Conservation (phyloP, 1,140 invertebrate species). For the Aphaenogaster ashmeadi region DNA sequence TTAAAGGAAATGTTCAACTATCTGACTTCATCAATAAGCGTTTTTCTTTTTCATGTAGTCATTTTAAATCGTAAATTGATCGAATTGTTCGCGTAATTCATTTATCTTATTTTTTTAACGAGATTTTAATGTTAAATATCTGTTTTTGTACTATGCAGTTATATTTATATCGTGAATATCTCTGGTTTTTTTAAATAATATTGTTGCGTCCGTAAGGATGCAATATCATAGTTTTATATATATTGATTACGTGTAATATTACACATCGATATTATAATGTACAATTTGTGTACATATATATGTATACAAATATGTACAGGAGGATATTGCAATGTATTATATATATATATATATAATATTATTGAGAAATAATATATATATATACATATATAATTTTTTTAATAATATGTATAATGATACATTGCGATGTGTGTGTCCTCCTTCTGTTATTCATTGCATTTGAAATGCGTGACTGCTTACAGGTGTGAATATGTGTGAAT, state of each 20-base stretch:
- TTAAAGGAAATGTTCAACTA: background rate
- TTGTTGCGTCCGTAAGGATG: too few relatives aligned
- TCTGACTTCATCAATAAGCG: background rate
- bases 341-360: slow-evolving; percentile 63
- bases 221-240: slow-evolving; percentile 50
- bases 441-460: slow-evolving; percentile 62
- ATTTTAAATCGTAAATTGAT: slow-evolving; percentile 50
- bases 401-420: slow-evolving; percentile 61
- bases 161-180: background rate
- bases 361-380: slow-evolving; percentile 19
- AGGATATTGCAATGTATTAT: background rate
- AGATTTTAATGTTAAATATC: slow-evolving; percentile 25
- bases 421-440: slow-evolving; percentile 34
- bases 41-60: slow-evolving; percentile 24
- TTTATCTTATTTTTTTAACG: slow-evolving; percentile 5
- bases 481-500: slow-evolving; percentile 18
- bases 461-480: slow-evolving; percentile 44
- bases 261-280: too few relatives aligned
- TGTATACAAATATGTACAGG: background rate
- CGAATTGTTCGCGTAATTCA: background rate
- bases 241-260: slow-evolving; percentile 48
- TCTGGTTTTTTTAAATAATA: background rate
- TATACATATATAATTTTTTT: background rate
- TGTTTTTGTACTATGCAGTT: slow-evolving; percentile 24
- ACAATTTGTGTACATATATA: too few relatives aligned